phyloP scores from a whole-genome alignment of 2,888 invertebrate genomes.

The Metopia argyrocephala region DNA sequence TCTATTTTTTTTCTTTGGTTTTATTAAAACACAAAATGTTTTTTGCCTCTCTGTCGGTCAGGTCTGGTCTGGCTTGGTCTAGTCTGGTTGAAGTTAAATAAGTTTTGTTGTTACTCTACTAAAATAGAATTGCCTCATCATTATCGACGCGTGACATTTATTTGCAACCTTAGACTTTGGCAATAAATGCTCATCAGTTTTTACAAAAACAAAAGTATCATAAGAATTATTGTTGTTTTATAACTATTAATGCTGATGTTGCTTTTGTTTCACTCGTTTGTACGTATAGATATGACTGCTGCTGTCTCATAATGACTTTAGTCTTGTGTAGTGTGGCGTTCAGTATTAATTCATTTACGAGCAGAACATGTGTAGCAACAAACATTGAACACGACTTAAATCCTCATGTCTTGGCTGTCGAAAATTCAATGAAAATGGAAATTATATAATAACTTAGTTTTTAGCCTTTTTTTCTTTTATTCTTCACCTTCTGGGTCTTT shows the following conservation, averaged over 20 bases:
- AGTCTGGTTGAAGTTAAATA: no score
- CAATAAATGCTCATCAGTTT: slow-evolving; percentile 2
- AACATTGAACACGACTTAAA: slow-evolving; percentile 50
- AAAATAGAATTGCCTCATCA: slow-evolving; percentile 36
- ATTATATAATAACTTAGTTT: slow-evolving; percentile 49
- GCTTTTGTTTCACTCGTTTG: no score
- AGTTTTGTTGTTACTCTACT: background rate
- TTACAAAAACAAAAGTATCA: background rate
- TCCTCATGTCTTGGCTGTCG: slow-evolving; percentile 42
- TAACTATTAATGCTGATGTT: background rate
- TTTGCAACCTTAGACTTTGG: slow-evolving; percentile 18
- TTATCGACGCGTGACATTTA: slow-evolving; percentile 57
- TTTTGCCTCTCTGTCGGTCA: background rate
- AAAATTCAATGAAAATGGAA: slow-evolving; percentile 15
- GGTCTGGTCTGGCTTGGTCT: background rate
- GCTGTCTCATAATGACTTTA: background rate
- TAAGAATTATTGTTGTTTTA: background rate
- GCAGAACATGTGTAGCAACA: slow-evolving; percentile 58
- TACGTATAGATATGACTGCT: no score
- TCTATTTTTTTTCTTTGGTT: slow-evolving; percentile 29
- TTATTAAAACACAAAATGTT: background rate
- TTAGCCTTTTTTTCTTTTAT: background rate
- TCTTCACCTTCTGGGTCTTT: background rate
- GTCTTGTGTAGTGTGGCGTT: slow-evolving; percentile 46
- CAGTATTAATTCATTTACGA: slow-evolving; percentile 46